Base-by-base conservation (phyloP, 1,140 invertebrate genomes). In the Drosophila ohnishii region DNA sequence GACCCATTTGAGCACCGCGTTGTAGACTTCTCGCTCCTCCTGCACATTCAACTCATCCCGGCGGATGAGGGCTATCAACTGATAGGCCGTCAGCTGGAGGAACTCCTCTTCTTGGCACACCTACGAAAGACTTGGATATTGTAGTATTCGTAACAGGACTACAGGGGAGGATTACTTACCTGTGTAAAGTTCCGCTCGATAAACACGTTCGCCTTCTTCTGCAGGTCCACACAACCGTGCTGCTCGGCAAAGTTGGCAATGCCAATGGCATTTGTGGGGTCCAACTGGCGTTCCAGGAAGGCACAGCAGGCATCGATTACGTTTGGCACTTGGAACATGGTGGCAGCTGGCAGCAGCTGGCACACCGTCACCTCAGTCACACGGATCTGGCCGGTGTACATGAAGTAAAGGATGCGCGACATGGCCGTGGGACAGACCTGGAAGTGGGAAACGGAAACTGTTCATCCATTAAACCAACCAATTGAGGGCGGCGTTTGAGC, bases 231-330 rank as follows among this genome's bases (percentile, higher is more conserved):
- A 91, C 97, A 98, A 28, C 96, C 96, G 90, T 98, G 96, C 89
- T 97, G 97, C 90, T 97, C 96, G 0, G 97, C 97, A 92, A 98
- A 98, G 92, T 96, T 96, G 13, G 96, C 96, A 82, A 98, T 98
- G 47, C 97, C 97, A 61, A 98, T 97, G 22, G 97, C 97, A 92
- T 98, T 98, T 62, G 95, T 96, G n/a, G 97, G 96, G 91, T 98
- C 96, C 61, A 98, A 92, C 91, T 98, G 97, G 30, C 96, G 94
- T 93, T 98, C 97, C 40, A 98, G 93, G 92, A 98, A 98, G 40
- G 95, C 95, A 92, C 96, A 97, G 92, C 97, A 98, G 1, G 96
- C 97, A 78, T 97, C 96, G 75, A 98, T 97, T 28, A 98, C 96
- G 93, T 97, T 96, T 65, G 94, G 94, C 92, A 97, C 96, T 94